Percentiles rank a stretch among this genome's conserved stretches.
phyloP scores from a whole-genome alignment of 2,888 invertebrate species.

The Pseudeuparius sepicola region DNA sequence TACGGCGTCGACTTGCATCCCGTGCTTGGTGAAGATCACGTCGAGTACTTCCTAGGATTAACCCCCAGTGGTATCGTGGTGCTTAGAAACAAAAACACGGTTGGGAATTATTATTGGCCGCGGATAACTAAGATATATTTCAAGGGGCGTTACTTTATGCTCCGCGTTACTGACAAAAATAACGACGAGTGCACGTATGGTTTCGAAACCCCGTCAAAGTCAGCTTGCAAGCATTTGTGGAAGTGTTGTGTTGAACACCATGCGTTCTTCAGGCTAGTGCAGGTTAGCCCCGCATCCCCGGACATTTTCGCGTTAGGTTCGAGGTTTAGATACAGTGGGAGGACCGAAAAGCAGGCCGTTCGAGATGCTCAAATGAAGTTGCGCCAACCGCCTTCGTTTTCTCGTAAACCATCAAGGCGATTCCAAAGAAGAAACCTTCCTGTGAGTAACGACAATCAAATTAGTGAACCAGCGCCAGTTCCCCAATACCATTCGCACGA shows the following conservation, averaged over 20 bases:
- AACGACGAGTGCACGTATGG: constrained; percentile 94
- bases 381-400: constrained; percentile 48
- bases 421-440: constrained; percentile 56
- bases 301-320: constrained; percentile 72
- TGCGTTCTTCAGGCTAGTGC: constrained; percentile 82
- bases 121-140: constrained; percentile 93
- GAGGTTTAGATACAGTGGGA: constrained; percentile 54
- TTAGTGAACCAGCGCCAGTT: constrained; percentile 17
- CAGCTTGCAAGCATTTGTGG: constrained; percentile 93
- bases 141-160: constrained; percentile 94
- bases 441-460: constrained; percentile 34
- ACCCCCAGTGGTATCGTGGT: constrained; percentile 94
- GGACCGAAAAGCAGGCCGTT: constrained; percentile 51
- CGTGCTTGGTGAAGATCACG: constrained; percentile 91
- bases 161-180: constrained; percentile 91
- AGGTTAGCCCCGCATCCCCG: constrained; percentile 64
- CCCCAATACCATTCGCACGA: constrained; percentile 31
- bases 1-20: constrained; percentile 97
- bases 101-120: constrained; percentile 97
- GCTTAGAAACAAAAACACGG: constrained; percentile 88
- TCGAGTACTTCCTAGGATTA: constrained; percentile 86
- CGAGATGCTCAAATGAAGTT: constrained; percentile 41
- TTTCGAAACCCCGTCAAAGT: constrained; percentile 84
- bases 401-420: constrained; percentile 52
- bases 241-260: constrained; percentile 94